Evolutionary conservation across 2,888 invertebrate genomes (phyloP).

Genomic region (Azorinus chamasolen): DNA sequence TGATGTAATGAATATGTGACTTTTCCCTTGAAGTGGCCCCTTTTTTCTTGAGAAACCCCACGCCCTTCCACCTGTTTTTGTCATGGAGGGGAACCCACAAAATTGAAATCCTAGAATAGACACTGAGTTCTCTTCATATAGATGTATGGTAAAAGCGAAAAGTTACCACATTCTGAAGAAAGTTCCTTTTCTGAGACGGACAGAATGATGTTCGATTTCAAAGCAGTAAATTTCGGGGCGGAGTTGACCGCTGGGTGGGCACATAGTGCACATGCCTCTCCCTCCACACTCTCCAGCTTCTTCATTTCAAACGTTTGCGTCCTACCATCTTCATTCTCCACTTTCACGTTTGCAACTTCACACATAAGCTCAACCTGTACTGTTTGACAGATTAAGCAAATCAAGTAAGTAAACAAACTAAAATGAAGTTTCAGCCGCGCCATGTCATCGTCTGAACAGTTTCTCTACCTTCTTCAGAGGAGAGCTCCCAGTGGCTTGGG

Average conservation of each 20-base stretch:
- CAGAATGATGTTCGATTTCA: slow-evolving; percentile 73
- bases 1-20: too few relatives aligned
- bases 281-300: slow-evolving; percentile 70
- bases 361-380: slow-evolving; percentile 58
- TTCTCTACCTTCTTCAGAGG: slow-evolving; percentile 38
- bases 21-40: too few relatives aligned
- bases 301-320: slow-evolving; percentile 79
- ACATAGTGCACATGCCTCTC: slow-evolving; percentile 71
- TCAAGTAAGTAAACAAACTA: slow-evolving; percentile 43
- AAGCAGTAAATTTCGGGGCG: slow-evolving; percentile 64
- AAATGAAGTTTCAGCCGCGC: slow-evolving; percentile 54
- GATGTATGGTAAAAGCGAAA: too few relatives aligned
- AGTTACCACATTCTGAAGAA: slow-evolving; percentile 74
- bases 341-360: slow-evolving; percentile 76
- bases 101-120: too few relatives aligned
- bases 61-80: too few relatives aligned
- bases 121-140: too few relatives aligned
- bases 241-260: slow-evolving; percentile 66
- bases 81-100: too few relatives aligned
- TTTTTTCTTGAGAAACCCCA: too few relatives aligned
- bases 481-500: slow-evolving; percentile 25
- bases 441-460: slow-evolving; percentile 66
- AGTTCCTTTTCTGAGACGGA: slow-evolving; percentile 73
- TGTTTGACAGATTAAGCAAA: background rate
- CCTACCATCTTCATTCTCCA: slow-evolving; percentile 79